Percentiles rank a stretch among this genome's conserved stretches.
Evolutionary conservation across 1,140 invertebrate species (phyloP).

Genomic region (Caerostris darwini): DNA sequence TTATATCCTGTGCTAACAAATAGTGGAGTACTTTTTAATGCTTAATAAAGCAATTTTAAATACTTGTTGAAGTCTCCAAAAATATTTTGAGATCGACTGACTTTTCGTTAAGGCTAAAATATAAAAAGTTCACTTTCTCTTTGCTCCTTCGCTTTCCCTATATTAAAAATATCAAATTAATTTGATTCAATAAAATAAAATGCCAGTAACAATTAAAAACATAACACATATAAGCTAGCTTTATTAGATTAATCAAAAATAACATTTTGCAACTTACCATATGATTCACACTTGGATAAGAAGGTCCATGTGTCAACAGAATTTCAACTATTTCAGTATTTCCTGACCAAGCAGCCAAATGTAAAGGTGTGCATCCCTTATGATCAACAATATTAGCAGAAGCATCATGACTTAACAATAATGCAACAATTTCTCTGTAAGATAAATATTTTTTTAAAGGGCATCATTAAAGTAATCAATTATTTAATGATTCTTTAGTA

Average conservation of each 20-base stretch:
- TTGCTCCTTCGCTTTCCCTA: no score
- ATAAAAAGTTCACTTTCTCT: no score
- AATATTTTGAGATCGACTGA: no score
- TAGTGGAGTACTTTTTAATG: no score
- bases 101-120: no score
- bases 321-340: conserved; percentile 91
- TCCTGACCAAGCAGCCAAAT: conserved; percentile 95
- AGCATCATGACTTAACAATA: conserved; percentile 93
- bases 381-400: conserved; percentile 92
- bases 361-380: conserved; percentile 92
- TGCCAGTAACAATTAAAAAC: no score
- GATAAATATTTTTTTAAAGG: background rate
- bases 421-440: conserved; percentile 91
- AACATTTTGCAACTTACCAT: conserved; percentile 81
- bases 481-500: no score
- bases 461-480: no score
- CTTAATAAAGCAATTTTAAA: no score
- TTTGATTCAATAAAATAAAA: background rate
- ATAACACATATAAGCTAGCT: no score
- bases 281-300: conserved; percentile 90
- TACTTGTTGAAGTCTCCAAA: no score
- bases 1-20: no score
- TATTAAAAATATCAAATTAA: background rate
- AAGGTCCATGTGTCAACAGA: conserved; percentile 88
- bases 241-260: background rate